These are phyloP conservation scores for Rhagium mordax DNA, from an alignment of 2,888 invertebrate species.

Conservation along the genomic window DNA sequence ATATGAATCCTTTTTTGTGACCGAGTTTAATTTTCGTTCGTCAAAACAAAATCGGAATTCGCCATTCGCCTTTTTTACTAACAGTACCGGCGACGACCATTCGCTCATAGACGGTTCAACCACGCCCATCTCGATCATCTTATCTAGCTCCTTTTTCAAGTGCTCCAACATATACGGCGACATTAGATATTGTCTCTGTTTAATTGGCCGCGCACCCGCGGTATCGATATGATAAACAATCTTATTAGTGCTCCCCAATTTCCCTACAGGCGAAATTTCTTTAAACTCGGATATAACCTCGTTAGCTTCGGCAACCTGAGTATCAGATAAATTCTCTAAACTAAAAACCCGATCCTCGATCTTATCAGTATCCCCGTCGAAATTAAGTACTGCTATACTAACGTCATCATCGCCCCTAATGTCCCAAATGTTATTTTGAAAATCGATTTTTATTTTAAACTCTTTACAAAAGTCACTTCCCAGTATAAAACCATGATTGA, in stretches of 20 bases:
- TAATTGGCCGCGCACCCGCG: too few relatives aligned
- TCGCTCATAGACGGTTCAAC: too few relatives aligned
- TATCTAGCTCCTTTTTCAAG: too few relatives aligned
- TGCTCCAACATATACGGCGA: too few relatives aligned
- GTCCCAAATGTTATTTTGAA: conserved; percentile 8
- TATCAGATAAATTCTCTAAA: background rate
- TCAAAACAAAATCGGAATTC: background rate
- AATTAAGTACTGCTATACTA: background rate
- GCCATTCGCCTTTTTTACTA: too few relatives aligned
- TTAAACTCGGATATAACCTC: background rate
- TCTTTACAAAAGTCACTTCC: conserved; percentile 30
- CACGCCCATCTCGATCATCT: too few relatives aligned
- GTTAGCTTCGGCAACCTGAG: background rate
- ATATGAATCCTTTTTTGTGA: conserved; percentile 64
- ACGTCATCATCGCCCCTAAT: background rate
- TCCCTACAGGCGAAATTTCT: background rate
- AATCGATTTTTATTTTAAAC: conserved; percentile 30
- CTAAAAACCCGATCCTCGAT: background rate
- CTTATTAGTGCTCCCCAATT: conserved; percentile 12
- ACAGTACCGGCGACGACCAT: too few relatives aligned
- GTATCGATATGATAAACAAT: conserved; percentile 27
- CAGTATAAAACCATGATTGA: background rate
- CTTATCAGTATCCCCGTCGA: background rate
- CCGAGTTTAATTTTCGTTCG: background rate
- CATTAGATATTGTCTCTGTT: too few relatives aligned